Percentiles rank a stretch among this genome's conserved stretches.
Conservation (phyloP, 2,113 vertebrate genomes). For the Gorsachius goisagi region DNA sequence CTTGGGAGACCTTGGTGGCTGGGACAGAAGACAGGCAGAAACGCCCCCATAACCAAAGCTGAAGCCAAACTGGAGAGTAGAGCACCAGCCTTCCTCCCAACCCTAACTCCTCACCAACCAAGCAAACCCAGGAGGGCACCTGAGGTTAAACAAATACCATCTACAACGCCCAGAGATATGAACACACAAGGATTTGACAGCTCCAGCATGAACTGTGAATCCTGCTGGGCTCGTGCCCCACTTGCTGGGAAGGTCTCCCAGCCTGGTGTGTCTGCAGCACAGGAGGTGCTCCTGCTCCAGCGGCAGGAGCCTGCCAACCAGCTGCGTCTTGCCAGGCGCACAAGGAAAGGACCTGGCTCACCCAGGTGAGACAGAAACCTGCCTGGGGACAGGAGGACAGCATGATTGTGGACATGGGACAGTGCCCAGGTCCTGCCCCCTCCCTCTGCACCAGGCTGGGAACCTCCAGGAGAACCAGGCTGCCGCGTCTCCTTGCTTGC, state of each 20-base stretch:
- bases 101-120: background rate
- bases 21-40: background rate
- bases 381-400: background rate
- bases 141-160: background rate
- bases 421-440: background rate
- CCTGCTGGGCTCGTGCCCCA: background rate
- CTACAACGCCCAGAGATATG: background rate
- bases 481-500: background rate
- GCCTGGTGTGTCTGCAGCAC: background rate
- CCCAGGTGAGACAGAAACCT: background rate
- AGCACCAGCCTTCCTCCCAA: background rate
- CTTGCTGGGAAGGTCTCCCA: background rate
- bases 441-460: background rate
- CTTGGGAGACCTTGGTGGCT: background rate
- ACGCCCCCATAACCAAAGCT: background rate
- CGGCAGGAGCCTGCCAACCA: fast-evolving
- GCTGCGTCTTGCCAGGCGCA: fast-evolving
- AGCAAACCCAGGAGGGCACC: background rate
- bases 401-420: fast-evolving
- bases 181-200: background rate
- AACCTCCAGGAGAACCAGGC: background rate
- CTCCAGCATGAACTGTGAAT: background rate
- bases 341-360: background rate
- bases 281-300: background rate
- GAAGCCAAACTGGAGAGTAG: background rate